Evolutionary conservation across 2,113 vertebrate species (phyloP), one percentile per base, ranked within the genome.

Genomic region (Spilogale gracilis): DNA sequence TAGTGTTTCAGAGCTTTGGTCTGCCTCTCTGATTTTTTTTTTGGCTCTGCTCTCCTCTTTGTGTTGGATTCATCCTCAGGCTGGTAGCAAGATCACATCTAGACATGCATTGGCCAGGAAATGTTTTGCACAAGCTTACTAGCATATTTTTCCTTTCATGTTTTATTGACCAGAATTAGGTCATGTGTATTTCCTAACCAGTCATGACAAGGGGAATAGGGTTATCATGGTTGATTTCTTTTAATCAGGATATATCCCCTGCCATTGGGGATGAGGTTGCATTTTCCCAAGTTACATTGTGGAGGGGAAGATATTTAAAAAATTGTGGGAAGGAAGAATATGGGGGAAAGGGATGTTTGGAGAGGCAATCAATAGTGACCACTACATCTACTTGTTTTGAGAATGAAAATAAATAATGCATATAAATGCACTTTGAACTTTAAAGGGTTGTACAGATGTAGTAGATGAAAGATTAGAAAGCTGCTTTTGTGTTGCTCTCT

Each of bases 321-420:
- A 65, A 84, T n/a, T 84, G 27, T 56, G 83, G 73, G 38, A 92
- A 78, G 89, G n/a, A 93, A 96, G 61, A 97, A 61, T 82, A 61
- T 93, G 81, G 52, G 32, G 50, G 81, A 95, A 93, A 67, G 90
- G 79, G 50, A 80, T 83, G 58, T 94, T 78, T 78, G 92, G 61
- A 97, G 83, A 89, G 45, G 65, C 87, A 92, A 81, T 96, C 92
- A 95, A 1, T 94, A 95, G 92, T 97, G 87, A 73, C 87, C 58
- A 52, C 84, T 95, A 11, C 61, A 63, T 96, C 45, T 96, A 4
- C 74, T 95, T 96, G 61, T 95, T 97, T 97, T 95, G 92, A 96
- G 94, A 95, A 23, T 95, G 89, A 96, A 96, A 95, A 95, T 98
- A 95, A 97, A 91, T 97, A 95, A 96, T 96, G 92, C 82, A 94